These are phyloP conservation scores for Nebria salina DNA, from an alignment of 2,888 invertebrate genomes.

Conservation along the genomic window DNA sequence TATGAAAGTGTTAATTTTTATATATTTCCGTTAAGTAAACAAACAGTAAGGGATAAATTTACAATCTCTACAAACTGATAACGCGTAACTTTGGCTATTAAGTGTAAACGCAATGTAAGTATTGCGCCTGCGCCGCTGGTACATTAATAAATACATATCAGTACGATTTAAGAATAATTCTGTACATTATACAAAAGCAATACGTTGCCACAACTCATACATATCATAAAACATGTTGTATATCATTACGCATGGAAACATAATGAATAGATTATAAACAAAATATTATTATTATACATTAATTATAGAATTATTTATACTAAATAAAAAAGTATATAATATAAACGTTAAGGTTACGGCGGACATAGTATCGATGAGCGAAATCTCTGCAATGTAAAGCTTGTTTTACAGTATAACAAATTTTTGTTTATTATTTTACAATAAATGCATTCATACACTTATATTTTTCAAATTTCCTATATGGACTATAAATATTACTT, in stretches of 20 bases:
- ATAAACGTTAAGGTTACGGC: slow-evolving; percentile 36
- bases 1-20: too few relatives aligned
- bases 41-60: not conserved
- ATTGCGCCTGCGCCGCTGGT: slow-evolving; percentile 22
- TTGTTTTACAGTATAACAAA: not conserved
- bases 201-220: slow-evolving; percentile 45
- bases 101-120: not conserved
- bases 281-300: slow-evolving; percentile 33
- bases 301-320: slow-evolving; percentile 43
- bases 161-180: slow-evolving; percentile 32
- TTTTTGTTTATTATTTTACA: too few relatives aligned
- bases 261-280: slow-evolving; percentile 28
- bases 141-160: slow-evolving; percentile 44
- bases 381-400: not conserved
- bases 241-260: slow-evolving; percentile 33
- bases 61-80: not conserved
- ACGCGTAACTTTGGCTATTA: slow-evolving; percentile 3
- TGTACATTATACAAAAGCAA: slow-evolving; percentile 46
- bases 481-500: too few relatives aligned
- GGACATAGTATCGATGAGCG: slow-evolving; percentile 24
- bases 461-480: too few relatives aligned
- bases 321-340: slow-evolving; percentile 30
- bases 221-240: slow-evolving; percentile 29
- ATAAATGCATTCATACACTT: too few relatives aligned
- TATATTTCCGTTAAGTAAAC: not conserved